Evolutionary conservation across 2,888 invertebrate genomes (phyloP), one percentile per base, ranked within the genome.

Genomic region (Drosophila nr. perissopoda): DNA sequence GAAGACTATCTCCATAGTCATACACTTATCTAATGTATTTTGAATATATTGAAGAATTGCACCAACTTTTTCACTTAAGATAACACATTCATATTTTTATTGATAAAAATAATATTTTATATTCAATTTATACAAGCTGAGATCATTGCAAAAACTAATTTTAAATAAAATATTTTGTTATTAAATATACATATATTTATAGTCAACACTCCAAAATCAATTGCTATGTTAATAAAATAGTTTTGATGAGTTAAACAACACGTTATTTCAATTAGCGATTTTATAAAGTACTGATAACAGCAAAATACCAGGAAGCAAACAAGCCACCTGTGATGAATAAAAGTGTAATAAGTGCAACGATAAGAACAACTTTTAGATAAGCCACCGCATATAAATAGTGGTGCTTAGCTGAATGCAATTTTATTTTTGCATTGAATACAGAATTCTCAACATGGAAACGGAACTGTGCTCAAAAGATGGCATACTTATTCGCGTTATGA

Each of bases 401-500:
- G 64, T 5, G 42, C 1, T 33, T 0, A 4, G 8, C 2, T 0
- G 27, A 33, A 27, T 18, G 0, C 25, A 27, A 27, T 2, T 0
- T 0, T 40, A 63, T 27, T 60, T n/a, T 2, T 0, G 11, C 6
- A 31, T 27, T 31, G 27, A 33, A 25, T 4, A 58, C 11, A 0
- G 1, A 10, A 4, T n/a, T 33, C 11, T 16, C 34, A 72, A 58
- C 40, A 80, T 80, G 81, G 16, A 72, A 11, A 52, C 63, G 27
- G 64, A 54, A 18, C 29, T 73, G 45, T 58, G 66, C 13, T 61
- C 73, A 1, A 72, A 69, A 25, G 49, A 73, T 57, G 82, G 76
- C n/a, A 65, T 83, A 3, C 62, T 49, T n/a, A 61, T 82, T 5
- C 71, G 83, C 13, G 31, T 66, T 2, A 83, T 83, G 80, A 31